Evolutionary conservation across 1,140 invertebrate species (phyloP).

Genomic region (Palaemon carinicauda): DNA sequence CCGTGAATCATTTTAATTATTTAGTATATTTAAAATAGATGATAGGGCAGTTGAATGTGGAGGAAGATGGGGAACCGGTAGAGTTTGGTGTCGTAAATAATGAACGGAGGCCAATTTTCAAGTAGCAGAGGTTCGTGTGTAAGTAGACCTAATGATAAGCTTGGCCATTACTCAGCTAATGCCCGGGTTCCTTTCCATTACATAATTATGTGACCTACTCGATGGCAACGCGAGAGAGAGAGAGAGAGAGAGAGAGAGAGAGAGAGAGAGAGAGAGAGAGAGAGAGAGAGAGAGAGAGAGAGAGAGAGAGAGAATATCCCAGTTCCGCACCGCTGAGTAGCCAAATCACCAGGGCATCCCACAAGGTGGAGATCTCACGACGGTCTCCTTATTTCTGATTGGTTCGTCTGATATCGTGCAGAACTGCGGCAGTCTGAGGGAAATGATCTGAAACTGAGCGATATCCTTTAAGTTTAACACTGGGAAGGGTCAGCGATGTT

Average conservation of each 20-base stretch:
- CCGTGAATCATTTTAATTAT: too few relatives aligned
- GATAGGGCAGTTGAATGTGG: too few relatives aligned
- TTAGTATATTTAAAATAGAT: too few relatives aligned
- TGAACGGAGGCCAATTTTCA: too few relatives aligned
- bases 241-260: too few relatives aligned
- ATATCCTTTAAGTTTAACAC: not conserved
- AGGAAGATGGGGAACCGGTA: too few relatives aligned
- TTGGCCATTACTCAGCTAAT: too few relatives aligned
- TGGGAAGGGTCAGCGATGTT: conserved; percentile 18
- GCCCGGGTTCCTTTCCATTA: not conserved
- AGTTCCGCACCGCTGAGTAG: conserved; percentile 11
- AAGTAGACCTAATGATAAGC: too few relatives aligned
- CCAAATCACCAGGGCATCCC: not conserved
- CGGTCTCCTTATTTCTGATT: not conserved
- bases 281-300: too few relatives aligned
- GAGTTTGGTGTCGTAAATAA: too few relatives aligned
- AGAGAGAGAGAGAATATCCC: not conserved
- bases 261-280: too few relatives aligned
- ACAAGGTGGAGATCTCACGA: not conserved
- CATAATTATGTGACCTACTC: not conserved
- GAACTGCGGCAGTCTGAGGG: not conserved
- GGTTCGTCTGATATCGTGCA: not conserved
- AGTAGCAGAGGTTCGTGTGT: too few relatives aligned
- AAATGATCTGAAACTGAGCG: not conserved
- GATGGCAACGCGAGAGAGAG: not conserved